A percentile compares a stretch with the other conserved stretches of the same genome.
phyloP scores from a whole-genome alignment of 2,113 vertebrate genomes.

The Haplotaxodon microlepis region DNA sequence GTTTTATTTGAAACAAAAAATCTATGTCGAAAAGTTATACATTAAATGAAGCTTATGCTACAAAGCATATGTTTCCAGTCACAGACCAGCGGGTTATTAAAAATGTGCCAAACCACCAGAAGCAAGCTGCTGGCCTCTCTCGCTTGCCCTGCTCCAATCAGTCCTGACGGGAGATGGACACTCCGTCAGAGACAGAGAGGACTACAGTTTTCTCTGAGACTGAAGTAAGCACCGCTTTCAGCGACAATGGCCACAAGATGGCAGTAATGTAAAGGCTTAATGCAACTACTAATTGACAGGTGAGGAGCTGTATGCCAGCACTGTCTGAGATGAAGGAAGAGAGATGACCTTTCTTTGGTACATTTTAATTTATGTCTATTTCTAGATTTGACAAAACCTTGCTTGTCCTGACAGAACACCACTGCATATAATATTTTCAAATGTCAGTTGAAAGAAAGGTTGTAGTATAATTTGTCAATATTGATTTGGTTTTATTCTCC shows the following conservation, averaged over 20 bases:
- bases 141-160: background rate
- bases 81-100: background rate
- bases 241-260: background rate
- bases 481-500: background rate
- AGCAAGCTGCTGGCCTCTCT: background rate
- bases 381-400: background rate
- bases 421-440: background rate
- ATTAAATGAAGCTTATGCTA: background rate
- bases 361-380: background rate
- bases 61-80: background rate
- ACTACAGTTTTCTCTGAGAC: background rate
- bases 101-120: background rate
- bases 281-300: background rate
- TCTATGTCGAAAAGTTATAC: background rate
- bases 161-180: background rate
- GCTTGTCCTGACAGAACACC: background rate
- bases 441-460: background rate
- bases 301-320: background rate
- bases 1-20: background rate
- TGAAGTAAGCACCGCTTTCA: background rate
- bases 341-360: background rate
- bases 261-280: background rate
- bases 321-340: background rate
- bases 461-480: background rate
- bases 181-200: background rate